Evolutionary conservation across 2,113 vertebrate species (phyloP), one percentile per base, ranked within the genome.

Genomic region (Pollachius pollachius): DNA sequence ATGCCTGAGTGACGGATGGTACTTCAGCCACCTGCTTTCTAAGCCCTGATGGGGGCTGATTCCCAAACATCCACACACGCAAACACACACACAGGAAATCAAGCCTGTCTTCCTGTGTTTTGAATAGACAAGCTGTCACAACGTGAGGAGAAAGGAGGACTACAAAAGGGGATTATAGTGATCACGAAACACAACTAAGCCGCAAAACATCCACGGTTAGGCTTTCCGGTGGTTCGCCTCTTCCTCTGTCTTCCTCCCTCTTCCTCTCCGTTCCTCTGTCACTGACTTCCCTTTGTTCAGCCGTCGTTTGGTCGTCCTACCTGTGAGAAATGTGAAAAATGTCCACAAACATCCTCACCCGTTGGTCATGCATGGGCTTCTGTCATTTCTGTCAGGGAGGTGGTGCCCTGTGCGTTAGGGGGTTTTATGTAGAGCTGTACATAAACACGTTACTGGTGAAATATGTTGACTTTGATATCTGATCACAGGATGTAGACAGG

Each of bases 301-400:
- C 64, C 65, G 78, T 34, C 70, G 68, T 62, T 84, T 74, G 73
- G 75, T 75, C 64, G 54, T 69, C 79, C 73, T 71, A 68, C 73
- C 76, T 81, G 76, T 80, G 62, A 65, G 76, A 81, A 87, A 88
- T 86, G 76, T 3, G 71, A 87, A 78, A 82, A 87, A 85, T 84
- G 80, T 84, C 78, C 78, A 83, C 81, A 89, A 86, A 83, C 80
- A 75, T 89, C 88, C 87, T 91, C 87, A 89, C 63, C 89, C 87
- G 86, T 83, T 87, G 71, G 82, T 88, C 87, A 91, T 92, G 89
- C 68, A 70, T 65, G 81, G 83, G 81, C 85, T 83, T 72, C 85
- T 81, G 30, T 81, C 78, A 77, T 77, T 59, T 56, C 54, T 70
- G 67, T 81, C 73, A 78, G 85, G 84, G 87, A 84, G 85, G 78